These are phyloP conservation scores for Lanius collurio DNA, from an alignment of 2,113 vertebrate species.

Conservation along the genomic window DNA sequence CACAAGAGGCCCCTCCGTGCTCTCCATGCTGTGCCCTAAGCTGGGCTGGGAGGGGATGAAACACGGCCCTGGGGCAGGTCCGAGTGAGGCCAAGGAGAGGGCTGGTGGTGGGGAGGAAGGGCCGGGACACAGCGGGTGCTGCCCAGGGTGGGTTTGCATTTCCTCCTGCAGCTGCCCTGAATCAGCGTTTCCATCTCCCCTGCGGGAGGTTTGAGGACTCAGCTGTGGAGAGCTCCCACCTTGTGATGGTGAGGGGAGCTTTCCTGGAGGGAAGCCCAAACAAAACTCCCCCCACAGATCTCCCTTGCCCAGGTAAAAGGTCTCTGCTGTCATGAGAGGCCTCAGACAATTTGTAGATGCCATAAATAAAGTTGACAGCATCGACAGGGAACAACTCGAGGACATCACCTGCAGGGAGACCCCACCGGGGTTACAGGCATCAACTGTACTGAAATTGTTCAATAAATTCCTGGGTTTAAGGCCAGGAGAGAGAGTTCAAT, in stretches of 20 bases:
- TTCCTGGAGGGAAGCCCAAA: not conserved
- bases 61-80: not conserved
- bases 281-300: not conserved
- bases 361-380: not conserved
- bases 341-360: not conserved
- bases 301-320: not conserved
- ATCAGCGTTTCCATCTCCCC: accelerated
- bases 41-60: not conserved
- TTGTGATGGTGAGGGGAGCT: not conserved
- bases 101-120: not conserved
- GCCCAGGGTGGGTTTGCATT: not conserved
- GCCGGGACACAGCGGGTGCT: not conserved
- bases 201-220: accelerated
- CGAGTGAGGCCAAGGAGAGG: not conserved
- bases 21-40: accelerated
- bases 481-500: not conserved
- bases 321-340: not conserved
- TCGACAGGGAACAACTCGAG: not conserved
- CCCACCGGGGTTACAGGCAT: not conserved
- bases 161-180: not conserved
- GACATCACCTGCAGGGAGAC: not conserved
- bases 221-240: accelerated
- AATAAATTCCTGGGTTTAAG: conserved; percentile 12
- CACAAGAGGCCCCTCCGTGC: accelerated
- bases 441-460: not conserved